phyloP scores from a whole-genome alignment of 2,797 vertebrate species.

The Alouatta caraya region DNA sequence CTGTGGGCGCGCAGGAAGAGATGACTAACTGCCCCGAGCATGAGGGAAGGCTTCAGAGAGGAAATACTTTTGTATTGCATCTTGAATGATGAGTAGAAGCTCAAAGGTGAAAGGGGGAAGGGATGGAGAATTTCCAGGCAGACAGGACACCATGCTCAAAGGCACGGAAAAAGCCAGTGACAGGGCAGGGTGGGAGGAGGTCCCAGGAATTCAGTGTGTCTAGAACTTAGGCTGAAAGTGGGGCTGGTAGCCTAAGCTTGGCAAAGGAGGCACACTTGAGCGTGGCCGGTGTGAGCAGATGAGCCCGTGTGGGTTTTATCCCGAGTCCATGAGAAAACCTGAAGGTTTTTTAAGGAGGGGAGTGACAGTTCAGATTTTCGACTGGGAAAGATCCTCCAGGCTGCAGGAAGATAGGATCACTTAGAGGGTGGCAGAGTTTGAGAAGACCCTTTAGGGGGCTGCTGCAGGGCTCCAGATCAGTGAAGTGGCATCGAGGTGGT shows the following conservation, averaged over 20 bases:
- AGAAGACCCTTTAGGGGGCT: neutral
- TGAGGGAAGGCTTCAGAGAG: constrained; percentile 19
- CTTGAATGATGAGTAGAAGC: constrained; percentile 35
- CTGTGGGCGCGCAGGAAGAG: neutral
- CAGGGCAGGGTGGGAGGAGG: neutral
- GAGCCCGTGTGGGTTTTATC: neutral
- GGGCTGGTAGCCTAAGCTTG: neutral
- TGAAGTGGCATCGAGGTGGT: neutral
- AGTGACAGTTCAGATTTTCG: neutral
- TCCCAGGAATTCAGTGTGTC: neutral
- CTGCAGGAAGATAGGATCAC: neutral
- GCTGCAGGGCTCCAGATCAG: neutral
- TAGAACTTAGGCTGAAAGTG: neutral
- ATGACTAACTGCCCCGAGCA: neutral
- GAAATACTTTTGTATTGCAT: constrained; percentile 48
- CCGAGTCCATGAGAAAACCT: neutral
- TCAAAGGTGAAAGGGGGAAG: constrained; percentile 49
- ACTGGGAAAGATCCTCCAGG: neutral
- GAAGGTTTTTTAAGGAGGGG: neutral
- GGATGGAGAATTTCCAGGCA: constrained; percentile 50
- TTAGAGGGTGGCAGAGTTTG: neutral
- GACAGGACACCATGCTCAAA: neutral
- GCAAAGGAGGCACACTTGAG: no score
- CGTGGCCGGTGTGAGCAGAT: neutral
- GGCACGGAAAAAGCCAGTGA: neutral